Conservation (phyloP, 2,888 invertebrate species). For the Drosophila gaucha region DNA sequence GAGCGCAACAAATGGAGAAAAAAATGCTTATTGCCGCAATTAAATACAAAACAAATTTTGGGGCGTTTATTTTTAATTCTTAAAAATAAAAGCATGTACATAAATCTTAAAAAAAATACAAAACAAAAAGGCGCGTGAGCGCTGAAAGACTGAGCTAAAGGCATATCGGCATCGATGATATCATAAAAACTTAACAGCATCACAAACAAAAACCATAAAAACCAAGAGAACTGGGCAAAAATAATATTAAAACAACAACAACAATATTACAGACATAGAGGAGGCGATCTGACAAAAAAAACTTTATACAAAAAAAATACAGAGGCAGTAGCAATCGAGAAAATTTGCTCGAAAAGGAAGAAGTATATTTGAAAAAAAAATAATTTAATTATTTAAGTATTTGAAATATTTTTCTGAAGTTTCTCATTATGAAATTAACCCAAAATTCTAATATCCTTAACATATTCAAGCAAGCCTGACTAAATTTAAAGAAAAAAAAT, state of each 20-base stretch:
- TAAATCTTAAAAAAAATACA: conserved; percentile 47
- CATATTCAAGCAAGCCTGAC: too few species aligned
- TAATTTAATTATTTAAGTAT: too few species aligned
- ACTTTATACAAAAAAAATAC: background rate
- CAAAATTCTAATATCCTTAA: too few species aligned
- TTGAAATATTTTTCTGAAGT: too few species aligned
- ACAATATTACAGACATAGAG: background rate
- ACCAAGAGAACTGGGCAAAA: background rate
- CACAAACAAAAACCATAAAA: conserved; percentile 1
- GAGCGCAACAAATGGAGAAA: background rate
- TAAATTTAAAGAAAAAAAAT: too few species aligned
- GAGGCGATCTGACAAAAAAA: background rate
- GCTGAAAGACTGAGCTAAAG: background rate
- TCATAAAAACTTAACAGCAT: conserved; percentile 21
- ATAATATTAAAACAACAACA: background rate
- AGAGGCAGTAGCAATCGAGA: too few species aligned
- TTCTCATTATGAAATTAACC: too few species aligned
- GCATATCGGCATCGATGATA: conserved; percentile 28
- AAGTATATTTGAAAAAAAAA: too few species aligned
- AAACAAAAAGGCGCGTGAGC: background rate
- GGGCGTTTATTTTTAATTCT: conserved; percentile 57
- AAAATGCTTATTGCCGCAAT: conserved; percentile 22
- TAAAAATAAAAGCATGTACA: conserved; percentile 47
- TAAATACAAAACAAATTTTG: conserved; percentile 12
- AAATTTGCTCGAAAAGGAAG: too few species aligned